phyloP scores from a whole-genome alignment of 2,113 vertebrate species.

The Tetrax tetrax region DNA sequence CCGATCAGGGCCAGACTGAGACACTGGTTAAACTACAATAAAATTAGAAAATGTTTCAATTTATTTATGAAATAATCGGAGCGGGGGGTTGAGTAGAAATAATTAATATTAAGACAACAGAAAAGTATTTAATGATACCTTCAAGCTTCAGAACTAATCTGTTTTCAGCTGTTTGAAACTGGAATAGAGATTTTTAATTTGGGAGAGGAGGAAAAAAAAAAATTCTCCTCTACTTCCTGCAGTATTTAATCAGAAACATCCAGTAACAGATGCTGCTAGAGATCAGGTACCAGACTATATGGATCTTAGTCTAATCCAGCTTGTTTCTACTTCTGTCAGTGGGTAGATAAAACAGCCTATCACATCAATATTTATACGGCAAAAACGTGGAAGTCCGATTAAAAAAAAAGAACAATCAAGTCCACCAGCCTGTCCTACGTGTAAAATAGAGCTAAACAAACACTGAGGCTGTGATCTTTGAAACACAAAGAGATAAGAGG shows the following conservation, averaged over 20 bases:
- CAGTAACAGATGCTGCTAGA: background rate
- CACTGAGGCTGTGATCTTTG: slow-evolving; percentile 69
- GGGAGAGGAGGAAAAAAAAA: background rate
- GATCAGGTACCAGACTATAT: slow-evolving; percentile 24
- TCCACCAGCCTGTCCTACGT: slow-evolving; percentile 27
- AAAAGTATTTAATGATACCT: background rate
- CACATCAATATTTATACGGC: slow-evolving; percentile 60
- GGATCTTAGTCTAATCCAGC: slow-evolving; percentile 41
- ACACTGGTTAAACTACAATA: background rate
- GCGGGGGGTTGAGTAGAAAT: background rate
- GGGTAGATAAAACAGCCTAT: slow-evolving; percentile 60
- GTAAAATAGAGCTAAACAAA: slow-evolving; percentile 66
- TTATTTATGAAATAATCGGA: background rate
- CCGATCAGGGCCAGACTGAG: background rate
- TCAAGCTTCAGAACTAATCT: background rate
- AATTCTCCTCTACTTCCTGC: background rate
- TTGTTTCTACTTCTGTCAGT: slow-evolving; percentile 25
- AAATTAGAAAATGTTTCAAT: background rate
- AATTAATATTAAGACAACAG: background rate
- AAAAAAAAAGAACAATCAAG: slow-evolving; percentile 44
- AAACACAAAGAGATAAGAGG: slow-evolving; percentile 67
- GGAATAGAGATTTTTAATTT: background rate
- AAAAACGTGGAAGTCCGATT: slow-evolving; percentile 49
- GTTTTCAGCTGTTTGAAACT: background rate
- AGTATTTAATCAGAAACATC: slow-evolving; percentile 13